Evolutionary conservation across 1,140 invertebrate species (phyloP).

Genomic region (Phymastichus coffea): DNA sequence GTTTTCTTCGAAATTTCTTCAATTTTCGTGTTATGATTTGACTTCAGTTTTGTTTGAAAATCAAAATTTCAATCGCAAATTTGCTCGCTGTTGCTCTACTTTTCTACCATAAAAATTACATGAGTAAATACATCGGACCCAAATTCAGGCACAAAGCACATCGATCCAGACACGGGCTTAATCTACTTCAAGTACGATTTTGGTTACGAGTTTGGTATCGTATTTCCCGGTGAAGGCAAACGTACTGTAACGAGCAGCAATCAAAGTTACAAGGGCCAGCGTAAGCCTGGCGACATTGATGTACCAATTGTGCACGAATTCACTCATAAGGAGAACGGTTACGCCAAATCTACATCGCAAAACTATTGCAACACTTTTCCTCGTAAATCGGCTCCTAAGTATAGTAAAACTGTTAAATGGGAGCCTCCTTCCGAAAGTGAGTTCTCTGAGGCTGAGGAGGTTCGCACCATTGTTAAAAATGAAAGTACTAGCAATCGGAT

Average conservation of each 20-base stretch:
- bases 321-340: slow-evolving; percentile 45
- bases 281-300: slow-evolving; percentile 60
- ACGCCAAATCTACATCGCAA: slow-evolving; percentile 32
- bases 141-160: slow-evolving; percentile 78
- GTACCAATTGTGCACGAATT: slow-evolving; percentile 67
- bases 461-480: too few species aligned
- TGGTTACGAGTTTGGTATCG: slow-evolving; percentile 77
- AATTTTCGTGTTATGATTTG: too few species aligned
- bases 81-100: too few species aligned
- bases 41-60: too few species aligned
- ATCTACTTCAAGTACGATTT: slow-evolving; percentile 85
- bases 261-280: slow-evolving; percentile 55
- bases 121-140: too few species aligned
- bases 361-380: slow-evolving; percentile 28
- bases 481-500: slow-evolving; percentile 48
- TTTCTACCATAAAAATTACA: too few species aligned
- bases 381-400: background rate
- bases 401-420: slow-evolving; percentile 63
- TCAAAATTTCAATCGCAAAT: too few species aligned
- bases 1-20: too few species aligned
- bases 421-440: slow-evolving; percentile 67
- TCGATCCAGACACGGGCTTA: slow-evolving; percentile 73
- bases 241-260: slow-evolving; percentile 54
- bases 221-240: slow-evolving; percentile 68
- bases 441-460: slow-evolving; percentile 60